phyloP scores from a whole-genome alignment of 2,888 invertebrate genomes.

The Hyposoter didymator region DNA sequence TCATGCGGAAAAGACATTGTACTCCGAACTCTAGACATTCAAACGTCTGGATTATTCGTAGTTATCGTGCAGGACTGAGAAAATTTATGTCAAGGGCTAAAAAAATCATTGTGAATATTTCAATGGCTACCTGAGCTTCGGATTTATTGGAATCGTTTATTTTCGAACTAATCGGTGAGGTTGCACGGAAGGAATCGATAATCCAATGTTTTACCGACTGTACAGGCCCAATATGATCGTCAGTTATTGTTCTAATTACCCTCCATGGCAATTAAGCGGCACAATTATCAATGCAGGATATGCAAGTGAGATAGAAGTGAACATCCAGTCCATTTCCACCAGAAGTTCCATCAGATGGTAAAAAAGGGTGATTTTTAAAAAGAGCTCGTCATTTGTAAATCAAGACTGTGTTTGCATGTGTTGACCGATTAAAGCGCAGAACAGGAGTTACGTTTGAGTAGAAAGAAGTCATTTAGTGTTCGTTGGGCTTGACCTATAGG shows the following conservation, averaged over 20 bases:
- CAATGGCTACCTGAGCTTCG: background rate
- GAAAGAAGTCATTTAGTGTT: background rate
- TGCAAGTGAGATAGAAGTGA: background rate
- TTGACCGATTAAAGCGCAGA: background rate
- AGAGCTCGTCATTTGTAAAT: background rate
- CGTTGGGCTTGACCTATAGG: background rate
- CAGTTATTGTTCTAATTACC: background rate
- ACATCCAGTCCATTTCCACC: background rate
- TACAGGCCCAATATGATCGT: background rate
- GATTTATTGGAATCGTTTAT: background rate
- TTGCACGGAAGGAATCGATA: background rate
- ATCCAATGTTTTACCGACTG: constrained; percentile 12
- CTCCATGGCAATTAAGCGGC: background rate
- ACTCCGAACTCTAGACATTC: background rate
- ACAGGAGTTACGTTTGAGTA: background rate
- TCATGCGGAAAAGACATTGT: background rate
- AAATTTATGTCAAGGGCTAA: background rate
- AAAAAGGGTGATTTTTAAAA: constrained; percentile 16
- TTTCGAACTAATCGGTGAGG: background rate
- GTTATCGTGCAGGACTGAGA: background rate
- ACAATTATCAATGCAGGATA: background rate
- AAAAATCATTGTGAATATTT: background rate
- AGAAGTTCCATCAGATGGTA: constrained; percentile 34
- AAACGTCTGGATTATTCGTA: background rate
- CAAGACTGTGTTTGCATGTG: background rate